Evolutionary conservation across 2,888 invertebrate species (phyloP).

Genomic region (Sisyra nigra): DNA sequence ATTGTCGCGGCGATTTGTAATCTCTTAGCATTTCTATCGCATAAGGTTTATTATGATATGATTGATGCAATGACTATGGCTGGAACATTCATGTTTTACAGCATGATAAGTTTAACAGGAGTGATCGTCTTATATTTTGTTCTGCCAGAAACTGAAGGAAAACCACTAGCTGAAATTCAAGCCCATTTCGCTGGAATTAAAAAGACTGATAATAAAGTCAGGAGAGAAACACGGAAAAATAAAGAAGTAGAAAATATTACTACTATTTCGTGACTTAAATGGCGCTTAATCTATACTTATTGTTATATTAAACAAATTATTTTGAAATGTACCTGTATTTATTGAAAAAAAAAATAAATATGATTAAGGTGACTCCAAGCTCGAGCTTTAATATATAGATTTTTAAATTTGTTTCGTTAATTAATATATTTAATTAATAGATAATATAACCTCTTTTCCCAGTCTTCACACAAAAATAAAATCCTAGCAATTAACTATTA

Average conservation of each 20-base stretch:
- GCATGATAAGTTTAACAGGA: conserved; percentile 43
- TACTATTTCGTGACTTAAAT: background rate
- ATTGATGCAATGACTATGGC: conserved; percentile 42
- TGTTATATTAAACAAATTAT: no score
- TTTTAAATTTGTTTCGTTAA: no score
- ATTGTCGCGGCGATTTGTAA: conserved; percentile 57
- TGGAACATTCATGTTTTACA: conserved; percentile 58
- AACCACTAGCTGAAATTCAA: conserved; percentile 52
- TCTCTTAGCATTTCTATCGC: conserved; percentile 55
- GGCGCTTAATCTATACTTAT: no score
- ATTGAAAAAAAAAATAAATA: no score
- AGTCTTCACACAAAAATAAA: no score
- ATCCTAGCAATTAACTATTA: no score
- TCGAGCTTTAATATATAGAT: no score
- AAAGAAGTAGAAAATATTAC: background rate
- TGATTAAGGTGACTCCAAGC: no score
- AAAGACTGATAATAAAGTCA: conserved; percentile 31
- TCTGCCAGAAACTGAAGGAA: conserved; percentile 72
- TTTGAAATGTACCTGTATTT: no score
- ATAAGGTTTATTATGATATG: conserved; percentile 56
- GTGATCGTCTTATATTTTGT: conserved; percentile 45
- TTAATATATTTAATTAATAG: no score
- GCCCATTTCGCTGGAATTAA: conserved; percentile 46
- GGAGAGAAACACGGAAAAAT: conserved; percentile 22
- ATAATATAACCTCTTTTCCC: no score